Percentiles rank a stretch among this genome's conserved stretches.
Conservation (phyloP, 2,113 vertebrate species). For the Tiliqua scincoides region DNA sequence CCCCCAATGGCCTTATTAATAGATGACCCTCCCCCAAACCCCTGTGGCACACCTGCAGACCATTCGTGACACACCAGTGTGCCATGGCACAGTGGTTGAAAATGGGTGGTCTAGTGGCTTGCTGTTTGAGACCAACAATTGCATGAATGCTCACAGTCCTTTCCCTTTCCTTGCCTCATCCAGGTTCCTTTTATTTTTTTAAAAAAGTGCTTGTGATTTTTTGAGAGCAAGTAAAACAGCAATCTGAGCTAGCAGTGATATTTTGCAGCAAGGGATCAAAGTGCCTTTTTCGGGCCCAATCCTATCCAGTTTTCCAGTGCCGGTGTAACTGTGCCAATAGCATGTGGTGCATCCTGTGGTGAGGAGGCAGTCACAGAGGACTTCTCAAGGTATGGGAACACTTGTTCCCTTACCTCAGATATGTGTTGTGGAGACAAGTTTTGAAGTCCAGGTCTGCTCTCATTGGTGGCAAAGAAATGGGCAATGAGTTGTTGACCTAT, state of each 20-base stretch:
- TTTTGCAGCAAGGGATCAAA: background rate
- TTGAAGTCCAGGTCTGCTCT: conserved; percentile 39
- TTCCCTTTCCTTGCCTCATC: background rate
- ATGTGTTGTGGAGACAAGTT: too few species aligned
- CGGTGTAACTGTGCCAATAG: too few species aligned
- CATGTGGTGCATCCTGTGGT: too few species aligned
- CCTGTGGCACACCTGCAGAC: too few species aligned
- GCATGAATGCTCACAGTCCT: background rate
- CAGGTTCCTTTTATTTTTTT: background rate
- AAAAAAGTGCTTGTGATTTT: background rate
- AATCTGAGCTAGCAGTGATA: background rate
- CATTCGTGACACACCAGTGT: too few species aligned
- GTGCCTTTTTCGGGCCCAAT: conserved; percentile 57
- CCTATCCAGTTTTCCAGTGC: too few species aligned
- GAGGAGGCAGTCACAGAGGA: too few species aligned
- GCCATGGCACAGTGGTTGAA: too few species aligned
- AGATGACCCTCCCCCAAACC: too few species aligned
- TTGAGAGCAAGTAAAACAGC: conserved; percentile 21
- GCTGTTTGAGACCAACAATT: background rate
- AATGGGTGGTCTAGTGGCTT: conserved; percentile 4
- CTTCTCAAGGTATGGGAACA: too few species aligned
- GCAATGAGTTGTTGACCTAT: conserved; percentile 43
- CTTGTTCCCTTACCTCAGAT: too few species aligned
- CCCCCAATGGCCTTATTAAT: too few species aligned
- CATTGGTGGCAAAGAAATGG: conserved; percentile 40